phyloP scores from a whole-genome alignment of 2,797 vertebrate genomes.

The Melanotaenia parkinsoni region DNA sequence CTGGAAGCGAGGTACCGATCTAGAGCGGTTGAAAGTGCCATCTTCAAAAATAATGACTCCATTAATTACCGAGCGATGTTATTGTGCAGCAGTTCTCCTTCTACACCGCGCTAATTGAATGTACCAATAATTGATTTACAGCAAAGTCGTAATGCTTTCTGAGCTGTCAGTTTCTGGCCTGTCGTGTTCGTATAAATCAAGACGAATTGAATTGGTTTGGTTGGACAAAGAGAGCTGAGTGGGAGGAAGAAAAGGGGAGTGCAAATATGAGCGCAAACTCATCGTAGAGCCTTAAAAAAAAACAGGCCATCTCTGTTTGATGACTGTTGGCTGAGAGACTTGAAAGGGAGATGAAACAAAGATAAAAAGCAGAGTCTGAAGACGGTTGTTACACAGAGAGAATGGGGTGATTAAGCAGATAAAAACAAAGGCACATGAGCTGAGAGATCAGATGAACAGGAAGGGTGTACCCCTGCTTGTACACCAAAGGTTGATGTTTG shows the following conservation, averaged over 20 bases:
- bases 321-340: slow-evolving; percentile 48
- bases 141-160: slow-evolving; percentile 24
- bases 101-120: slow-evolving; percentile 52
- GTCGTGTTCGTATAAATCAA: slow-evolving; percentile 52
- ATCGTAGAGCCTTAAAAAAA: slow-evolving; percentile 45
- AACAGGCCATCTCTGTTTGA: slow-evolving; percentile 56
- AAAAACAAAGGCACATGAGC: slow-evolving; percentile 13
- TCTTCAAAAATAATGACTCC: slow-evolving; percentile 63
- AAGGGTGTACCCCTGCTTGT: not conserved
- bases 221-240: not conserved
- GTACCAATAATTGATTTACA: slow-evolving; percentile 54
- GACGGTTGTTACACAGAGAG: slow-evolving; percentile 38
- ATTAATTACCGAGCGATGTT: slow-evolving; percentile 59
- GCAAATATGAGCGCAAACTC: slow-evolving; percentile 44
- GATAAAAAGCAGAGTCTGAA: slow-evolving; percentile 54
- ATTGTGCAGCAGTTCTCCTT: not conserved
- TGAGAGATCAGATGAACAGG: slow-evolving; percentile 30
- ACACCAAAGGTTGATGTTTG: slow-evolving; percentile 14
- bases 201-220: slow-evolving; percentile 44
- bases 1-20: slow-evolving; percentile 43
- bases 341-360: slow-evolving; percentile 55
- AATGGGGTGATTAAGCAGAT: slow-evolving; percentile 36
- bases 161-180: slow-evolving; percentile 18
- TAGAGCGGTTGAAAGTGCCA: slow-evolving; percentile 39
- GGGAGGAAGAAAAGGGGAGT: slow-evolving; percentile 7